These are phyloP conservation scores for Ischnus inquisitorius DNA, from an alignment of 2,888 invertebrate genomes.

Conservation along the genomic window DNA sequence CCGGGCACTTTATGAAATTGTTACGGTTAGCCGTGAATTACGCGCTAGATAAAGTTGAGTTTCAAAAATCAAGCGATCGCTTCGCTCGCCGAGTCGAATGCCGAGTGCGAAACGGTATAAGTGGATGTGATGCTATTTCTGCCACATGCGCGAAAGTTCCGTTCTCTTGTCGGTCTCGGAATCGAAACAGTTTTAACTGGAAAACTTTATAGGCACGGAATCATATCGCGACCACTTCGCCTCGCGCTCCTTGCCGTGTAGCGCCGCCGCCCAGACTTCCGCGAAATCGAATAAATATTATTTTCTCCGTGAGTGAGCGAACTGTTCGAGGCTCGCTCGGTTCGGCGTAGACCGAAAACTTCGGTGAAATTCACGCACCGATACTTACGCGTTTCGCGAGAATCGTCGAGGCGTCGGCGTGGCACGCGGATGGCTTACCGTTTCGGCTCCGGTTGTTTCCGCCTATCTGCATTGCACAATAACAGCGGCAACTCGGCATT, in stretches of 20 bases:
- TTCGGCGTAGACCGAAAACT: conserved; percentile 45
- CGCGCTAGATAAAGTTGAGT: conserved; percentile 6
- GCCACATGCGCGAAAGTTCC: conserved; percentile 55
- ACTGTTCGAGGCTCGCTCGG: conserved; percentile 28
- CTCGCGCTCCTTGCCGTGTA: background rate
- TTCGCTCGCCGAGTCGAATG: conserved; percentile 26
- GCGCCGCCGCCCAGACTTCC: conserved; percentile 19
- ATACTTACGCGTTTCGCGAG: conserved; percentile 27
- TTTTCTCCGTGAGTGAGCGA: conserved; percentile 45
- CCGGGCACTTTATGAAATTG: background rate
- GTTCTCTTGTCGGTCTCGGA: conserved; percentile 42
- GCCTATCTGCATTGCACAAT: conserved; percentile 35
- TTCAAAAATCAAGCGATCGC: conserved; percentile 30
- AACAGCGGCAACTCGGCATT: conserved; percentile 12
- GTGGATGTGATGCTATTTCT: conserved; percentile 50
- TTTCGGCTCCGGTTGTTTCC: conserved; percentile 23
- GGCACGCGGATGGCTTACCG: conserved; percentile 3
- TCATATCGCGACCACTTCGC: conserved; percentile 49
- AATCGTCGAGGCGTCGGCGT: conserved; percentile 1
- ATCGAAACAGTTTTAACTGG: conserved; percentile 67
- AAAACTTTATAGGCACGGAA: conserved; percentile 63
- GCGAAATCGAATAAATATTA: conserved; percentile 65
- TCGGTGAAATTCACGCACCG: conserved; percentile 56
- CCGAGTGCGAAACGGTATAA: conserved; percentile 9
- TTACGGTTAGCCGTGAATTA: background rate